phyloP scores from a whole-genome alignment of 2,797 vertebrate genomes.

The Ptychobarbus kaznakovi region DNA sequence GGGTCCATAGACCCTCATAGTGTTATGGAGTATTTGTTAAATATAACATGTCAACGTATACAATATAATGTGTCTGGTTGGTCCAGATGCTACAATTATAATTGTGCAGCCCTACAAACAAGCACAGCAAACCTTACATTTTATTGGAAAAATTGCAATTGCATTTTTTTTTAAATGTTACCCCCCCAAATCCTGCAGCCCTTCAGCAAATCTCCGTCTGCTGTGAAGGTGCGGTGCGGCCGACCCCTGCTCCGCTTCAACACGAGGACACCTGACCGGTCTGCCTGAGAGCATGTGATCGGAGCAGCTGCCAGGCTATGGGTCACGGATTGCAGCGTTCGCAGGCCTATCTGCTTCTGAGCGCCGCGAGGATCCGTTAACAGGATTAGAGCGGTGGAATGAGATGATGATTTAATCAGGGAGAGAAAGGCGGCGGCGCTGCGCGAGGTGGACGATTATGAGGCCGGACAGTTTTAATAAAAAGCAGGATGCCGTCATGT shows the following conservation, averaged over 20 bases:
- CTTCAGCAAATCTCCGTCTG: not conserved
- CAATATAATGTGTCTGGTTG: too few species aligned
- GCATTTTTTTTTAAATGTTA: not conserved
- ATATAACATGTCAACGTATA: too few species aligned
- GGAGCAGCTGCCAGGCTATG: not conserved
- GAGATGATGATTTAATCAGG: constrained; percentile 57
- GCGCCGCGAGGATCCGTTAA: constrained; percentile 43
- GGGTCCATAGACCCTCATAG: too few species aligned
- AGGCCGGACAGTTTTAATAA: constrained; percentile 14
- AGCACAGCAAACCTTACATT: not conserved
- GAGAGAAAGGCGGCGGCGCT: constrained; percentile 32
- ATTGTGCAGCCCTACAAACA: not conserved
- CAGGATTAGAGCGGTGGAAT: constrained; percentile 49
- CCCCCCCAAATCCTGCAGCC: not conserved
- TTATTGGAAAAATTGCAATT: too few species aligned
- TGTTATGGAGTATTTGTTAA: too few species aligned
- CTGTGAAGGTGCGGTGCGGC: not conserved
- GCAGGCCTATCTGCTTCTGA: constrained; percentile 43
- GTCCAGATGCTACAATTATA: too few species aligned
- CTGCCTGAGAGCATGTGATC: not conserved
- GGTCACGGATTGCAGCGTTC: constrained; percentile 13
- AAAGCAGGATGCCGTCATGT: not conserved
- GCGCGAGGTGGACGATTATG: constrained; percentile 1
- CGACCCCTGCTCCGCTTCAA: not conserved
- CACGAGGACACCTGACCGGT: constrained; percentile 19